Evolutionary conservation across 2,113 vertebrate species (phyloP).

Genomic region (Tiliqua scincoides): DNA sequence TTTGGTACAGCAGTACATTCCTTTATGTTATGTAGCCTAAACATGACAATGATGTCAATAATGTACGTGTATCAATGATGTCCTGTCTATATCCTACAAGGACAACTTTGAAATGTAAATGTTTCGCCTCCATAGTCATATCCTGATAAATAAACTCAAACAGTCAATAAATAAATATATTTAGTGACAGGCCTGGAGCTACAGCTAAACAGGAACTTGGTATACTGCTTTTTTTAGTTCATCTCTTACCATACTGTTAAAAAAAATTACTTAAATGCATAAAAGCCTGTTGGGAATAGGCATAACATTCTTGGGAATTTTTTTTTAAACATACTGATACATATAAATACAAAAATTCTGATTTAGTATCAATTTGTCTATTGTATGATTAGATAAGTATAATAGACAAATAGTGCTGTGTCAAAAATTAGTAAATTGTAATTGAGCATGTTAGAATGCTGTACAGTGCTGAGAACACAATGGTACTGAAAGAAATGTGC

Average conservation of each 20-base stretch:
- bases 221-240: slow-evolving; percentile 62
- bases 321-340: slow-evolving; percentile 53
- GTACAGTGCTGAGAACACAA: background rate
- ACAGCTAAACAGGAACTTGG: slow-evolving; percentile 68
- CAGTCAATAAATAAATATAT: slow-evolving; percentile 72
- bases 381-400: slow-evolving; percentile 40
- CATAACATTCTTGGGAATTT: slow-evolving; percentile 41
- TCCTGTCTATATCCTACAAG: slow-evolving; percentile 67
- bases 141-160: slow-evolving; percentile 72
- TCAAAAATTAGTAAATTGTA: background rate
- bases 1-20: slow-evolving; percentile 54
- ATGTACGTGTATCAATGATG: slow-evolving; percentile 64
- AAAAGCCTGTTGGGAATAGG: slow-evolving; percentile 69
- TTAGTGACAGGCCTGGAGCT: slow-evolving; percentile 62
- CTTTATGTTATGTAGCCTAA: slow-evolving; percentile 67
- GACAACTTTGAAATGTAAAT: slow-evolving; percentile 71
- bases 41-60: slow-evolving; percentile 63
- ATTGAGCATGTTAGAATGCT: background rate
- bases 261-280: slow-evolving; percentile 57
- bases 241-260: slow-evolving; percentile 43
- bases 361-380: slow-evolving; percentile 10
- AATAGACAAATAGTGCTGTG: fast-evolving
- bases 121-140: slow-evolving; percentile 73
- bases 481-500: background rate
- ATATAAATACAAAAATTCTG: slow-evolving; percentile 13